Evolutionary conservation across 2,888 invertebrate species (phyloP).

Genomic region (Leptinotarsa juncta): DNA sequence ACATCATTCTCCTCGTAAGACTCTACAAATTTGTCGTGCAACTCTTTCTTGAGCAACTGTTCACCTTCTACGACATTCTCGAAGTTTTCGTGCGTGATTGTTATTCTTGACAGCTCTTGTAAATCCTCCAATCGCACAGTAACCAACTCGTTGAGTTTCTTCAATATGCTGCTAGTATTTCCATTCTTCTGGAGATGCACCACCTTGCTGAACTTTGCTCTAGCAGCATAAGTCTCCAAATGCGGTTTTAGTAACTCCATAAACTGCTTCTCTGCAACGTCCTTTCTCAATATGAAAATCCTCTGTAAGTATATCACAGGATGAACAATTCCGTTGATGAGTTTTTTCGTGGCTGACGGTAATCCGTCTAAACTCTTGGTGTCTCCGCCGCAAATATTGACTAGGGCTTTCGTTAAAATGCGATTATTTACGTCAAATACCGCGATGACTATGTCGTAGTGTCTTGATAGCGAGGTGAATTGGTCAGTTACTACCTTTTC

Average conservation of each 20-base stretch:
- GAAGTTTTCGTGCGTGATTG: constrained; percentile 32
- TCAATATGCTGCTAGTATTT: constrained; percentile 35
- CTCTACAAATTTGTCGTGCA: constrained; percentile 27
- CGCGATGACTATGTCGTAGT: constrained; percentile 55
- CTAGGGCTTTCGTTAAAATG: constrained; percentile 47
- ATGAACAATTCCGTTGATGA: constrained; percentile 36
- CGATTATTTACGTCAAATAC: constrained; percentile 45
- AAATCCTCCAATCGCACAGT: constrained; percentile 17
- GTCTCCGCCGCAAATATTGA: constrained; percentile 49
- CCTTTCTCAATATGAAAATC: constrained; percentile 40
- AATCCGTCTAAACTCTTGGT: constrained; percentile 35
- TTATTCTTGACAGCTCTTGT: constrained; percentile 21
- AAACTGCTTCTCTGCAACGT: constrained; percentile 32
- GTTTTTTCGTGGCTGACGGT: constrained; percentile 48
- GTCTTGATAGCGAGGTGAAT: constrained; percentile 44
- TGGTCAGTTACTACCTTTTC: constrained; percentile 37
- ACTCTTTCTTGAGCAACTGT: constrained; percentile 26
- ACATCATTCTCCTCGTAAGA: constrained; percentile 31
- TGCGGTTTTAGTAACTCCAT: constrained; percentile 28
- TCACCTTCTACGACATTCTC: constrained; percentile 35
- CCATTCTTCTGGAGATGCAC: constrained; percentile 44
- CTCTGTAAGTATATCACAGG: constrained; percentile 43
- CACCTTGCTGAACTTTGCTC: constrained; percentile 30
- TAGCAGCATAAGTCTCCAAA: constrained; percentile 32
- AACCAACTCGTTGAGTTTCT: constrained; percentile 36